Evolutionary conservation across 2,888 invertebrate genomes (phyloP).

Genomic region (Tinea pellionella): DNA sequence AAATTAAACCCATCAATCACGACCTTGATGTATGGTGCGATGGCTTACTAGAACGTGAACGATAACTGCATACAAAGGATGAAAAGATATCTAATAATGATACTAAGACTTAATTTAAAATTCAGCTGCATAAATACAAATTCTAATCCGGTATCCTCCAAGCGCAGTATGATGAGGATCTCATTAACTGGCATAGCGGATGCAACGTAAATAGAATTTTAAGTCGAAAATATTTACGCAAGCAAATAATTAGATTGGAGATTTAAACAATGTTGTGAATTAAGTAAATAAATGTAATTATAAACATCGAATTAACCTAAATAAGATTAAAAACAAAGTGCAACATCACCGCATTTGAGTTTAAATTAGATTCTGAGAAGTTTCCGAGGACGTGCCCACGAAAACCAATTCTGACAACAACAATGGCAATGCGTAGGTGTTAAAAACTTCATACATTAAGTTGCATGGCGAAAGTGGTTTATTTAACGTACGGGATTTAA

Average conservation of each 20-base stretch:
- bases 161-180: too few species aligned
- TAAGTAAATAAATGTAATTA: neutral
- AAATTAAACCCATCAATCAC: neutral
- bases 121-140: too few species aligned
- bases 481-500: neutral
- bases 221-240: too few species aligned
- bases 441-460: conserved; percentile 16
- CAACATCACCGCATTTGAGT: neutral
- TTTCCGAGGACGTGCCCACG: neutral
- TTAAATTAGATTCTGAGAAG: conserved; percentile 3
- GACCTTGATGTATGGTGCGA: conserved; percentile 7
- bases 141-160: too few species aligned
- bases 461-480: neutral
- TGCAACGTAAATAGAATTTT: too few species aligned
- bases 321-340: conserved; percentile 3
- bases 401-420: conserved; percentile 14
- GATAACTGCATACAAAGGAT: neutral
- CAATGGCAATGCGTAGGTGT: conserved; percentile 25
- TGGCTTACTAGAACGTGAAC: conserved; percentile 1
- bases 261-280: too few species aligned
- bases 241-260: too few species aligned
- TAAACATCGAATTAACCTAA: neutral
- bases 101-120: neutral
- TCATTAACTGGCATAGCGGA: too few species aligned
- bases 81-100: neutral